Base-by-base conservation (phyloP, 2,113 vertebrate species). In the Sylvicapra grimmia region DNA sequence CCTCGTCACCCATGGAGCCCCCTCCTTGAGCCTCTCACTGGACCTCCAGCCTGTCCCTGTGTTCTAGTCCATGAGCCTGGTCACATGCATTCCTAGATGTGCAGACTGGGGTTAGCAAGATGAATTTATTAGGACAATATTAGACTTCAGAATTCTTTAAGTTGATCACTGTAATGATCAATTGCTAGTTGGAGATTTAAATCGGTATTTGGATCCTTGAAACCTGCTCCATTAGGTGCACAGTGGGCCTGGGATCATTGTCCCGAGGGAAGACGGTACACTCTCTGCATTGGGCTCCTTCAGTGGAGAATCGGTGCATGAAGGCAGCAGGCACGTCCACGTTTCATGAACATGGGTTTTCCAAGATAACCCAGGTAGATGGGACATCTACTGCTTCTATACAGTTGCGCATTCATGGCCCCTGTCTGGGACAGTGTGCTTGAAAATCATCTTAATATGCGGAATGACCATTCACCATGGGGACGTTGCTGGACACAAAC, bases 391-490 rank as follows among this genome's bases (percentile, higher is more conserved):
- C 72, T 4, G 23, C 40, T 44, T 44, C 40, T 44, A 4, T 8
- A 14, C 23, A 27, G 6, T 4, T 15, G 72, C 2, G 25, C 72
- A 27, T 4, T 27, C n/a, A 3, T 5, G n/a, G 9, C n/a, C 11
- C 21, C 72, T 25, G 40, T 14, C 72, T 77, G 72, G 72, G 40
- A 27, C 36, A 44, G 11, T 2, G 72, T 8, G 12, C 23, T 19
- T 68, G 33, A 77, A 27, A 7, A 1, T 77, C 11, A 13, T 44
- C 40, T 44, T 77, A 27, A 14, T 44, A 27, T 77, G 40, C 36
- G 44, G 72, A 77, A 44, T 44, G 21, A 25, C n/a, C 14, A 1
- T 27, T 25, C 12, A 77, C 72, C 72, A 77, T 44, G 72, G 23
- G 72, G 72, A 44, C 1, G 1, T 25, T 27, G 12, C 72, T 14